Evolutionary conservation across 2,113 vertebrate genomes (phyloP), one percentile per base, ranked within the genome.

Genomic region (Eudyptes chrysolophus): DNA sequence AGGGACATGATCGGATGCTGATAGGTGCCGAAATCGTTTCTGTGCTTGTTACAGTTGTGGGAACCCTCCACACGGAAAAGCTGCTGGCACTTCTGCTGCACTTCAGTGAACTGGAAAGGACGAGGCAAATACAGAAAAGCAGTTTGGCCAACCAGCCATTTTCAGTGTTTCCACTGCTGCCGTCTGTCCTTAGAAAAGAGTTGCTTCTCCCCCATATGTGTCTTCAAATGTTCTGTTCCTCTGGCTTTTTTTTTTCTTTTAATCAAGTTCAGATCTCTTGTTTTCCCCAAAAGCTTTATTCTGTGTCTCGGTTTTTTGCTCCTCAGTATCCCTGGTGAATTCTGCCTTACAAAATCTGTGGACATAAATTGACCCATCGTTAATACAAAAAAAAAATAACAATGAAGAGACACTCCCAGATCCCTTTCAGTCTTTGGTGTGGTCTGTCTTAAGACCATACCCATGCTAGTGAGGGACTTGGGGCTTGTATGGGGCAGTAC

Each of bases 401-500:
- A 97, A 96, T 97, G 90, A 74, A 36, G 76, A 94, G 96, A 26
- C 92, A 81, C 97, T 96, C 90, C 92, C 95, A 96, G 80, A 75
- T 95, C 90, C 76, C 52, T 71, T 89, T 75, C 68, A 84, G 80
- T 17, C 92, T 94, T 94, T 97, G 90, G 26, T 95, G 95, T 94
- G 90, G 94, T 95, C 89, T 94, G 42, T 89, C 88, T 90, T 64
- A 70, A 87, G 87, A 80, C 87, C 19, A 5, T 93, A 27, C 30
- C 70, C 92, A 74, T 91, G 69, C 55, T 49, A 52, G 65, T 57
- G 80, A 94, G 69, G 65, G 84, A 61, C 77, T 61, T 51, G 51
- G 42, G 83, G 83, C 94, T 91, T 20, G 7, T 48, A 24, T 75
- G 65, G 86, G 80, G 19, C 96, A 89, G 76, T 40, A 18, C 38